These are phyloP conservation scores for Mechanitis messenoides DNA, from an alignment of 2,888 invertebrate genomes.

Conservation along the genomic window DNA sequence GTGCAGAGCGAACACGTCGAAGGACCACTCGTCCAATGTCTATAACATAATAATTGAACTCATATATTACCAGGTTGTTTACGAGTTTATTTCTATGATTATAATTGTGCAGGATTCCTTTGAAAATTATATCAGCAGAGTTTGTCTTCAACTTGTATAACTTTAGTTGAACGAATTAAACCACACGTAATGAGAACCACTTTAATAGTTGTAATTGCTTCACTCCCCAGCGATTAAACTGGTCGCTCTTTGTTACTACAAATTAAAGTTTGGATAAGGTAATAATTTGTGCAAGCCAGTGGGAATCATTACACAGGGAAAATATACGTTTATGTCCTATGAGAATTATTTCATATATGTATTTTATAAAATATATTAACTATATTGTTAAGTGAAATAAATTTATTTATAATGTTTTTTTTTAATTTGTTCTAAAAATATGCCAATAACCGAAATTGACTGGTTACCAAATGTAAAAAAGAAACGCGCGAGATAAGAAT, in stretches of 20 bases:
- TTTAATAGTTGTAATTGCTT: conserved; percentile 16
- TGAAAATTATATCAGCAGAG: neutral
- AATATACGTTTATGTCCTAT: no score
- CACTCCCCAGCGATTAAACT: conserved; percentile 7
- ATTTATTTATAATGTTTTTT: no score
- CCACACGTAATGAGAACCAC: conserved; percentile 8
- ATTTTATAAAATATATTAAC: no score
- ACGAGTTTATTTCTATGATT: no score
- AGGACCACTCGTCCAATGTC: conserved; percentile 95
- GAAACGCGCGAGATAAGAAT: no score
- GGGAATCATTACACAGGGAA: neutral
- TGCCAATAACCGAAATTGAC: no score
- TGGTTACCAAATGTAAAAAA: no score
- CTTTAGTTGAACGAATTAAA: conserved; percentile 6
- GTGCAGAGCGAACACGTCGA: conserved; percentile 93
- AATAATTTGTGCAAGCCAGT: neutral
- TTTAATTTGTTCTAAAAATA: no score
- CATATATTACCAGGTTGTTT: neutral
- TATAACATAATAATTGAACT: conserved; percentile 47
- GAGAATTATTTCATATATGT: no score
- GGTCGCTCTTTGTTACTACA: neutral
- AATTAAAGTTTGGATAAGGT: neutral
- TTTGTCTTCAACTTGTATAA: neutral
- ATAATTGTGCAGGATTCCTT: neutral
- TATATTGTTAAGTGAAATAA: no score